These are phyloP conservation scores for Deilephila porcellus DNA, from an alignment of 2,888 invertebrate species.

Conservation along the genomic window DNA sequence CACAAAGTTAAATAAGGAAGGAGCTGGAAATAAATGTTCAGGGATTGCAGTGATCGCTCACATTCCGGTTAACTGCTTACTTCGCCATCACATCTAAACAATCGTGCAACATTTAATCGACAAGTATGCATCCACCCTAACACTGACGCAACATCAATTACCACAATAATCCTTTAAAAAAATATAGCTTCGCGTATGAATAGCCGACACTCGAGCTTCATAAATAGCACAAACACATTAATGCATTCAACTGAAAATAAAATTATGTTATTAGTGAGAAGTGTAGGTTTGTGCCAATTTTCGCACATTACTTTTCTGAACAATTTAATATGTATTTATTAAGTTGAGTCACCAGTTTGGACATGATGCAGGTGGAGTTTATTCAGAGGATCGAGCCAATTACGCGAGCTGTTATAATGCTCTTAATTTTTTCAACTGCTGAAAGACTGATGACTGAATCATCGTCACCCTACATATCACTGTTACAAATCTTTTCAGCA, in stretches of 20 bases:
- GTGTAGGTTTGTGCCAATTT: conserved; percentile 43
- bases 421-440: neutral
- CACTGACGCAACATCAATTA: conserved; percentile 35
- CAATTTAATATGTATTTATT: conserved; percentile 15
- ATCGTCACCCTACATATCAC: too few relatives aligned
- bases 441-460: too few relatives aligned
- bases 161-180: conserved; percentile 24
- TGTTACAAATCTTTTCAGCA: too few relatives aligned
- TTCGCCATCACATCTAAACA: neutral
- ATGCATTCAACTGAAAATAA: conserved; percentile 47
- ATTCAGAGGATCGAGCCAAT: neutral
- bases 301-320: conserved; percentile 49
- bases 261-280: conserved; percentile 35
- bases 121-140: neutral
- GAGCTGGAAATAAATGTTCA: too few relatives aligned
- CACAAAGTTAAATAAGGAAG: too few relatives aligned
- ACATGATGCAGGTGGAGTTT: neutral
- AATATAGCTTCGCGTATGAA: conserved; percentile 24
- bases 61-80: too few relatives aligned
- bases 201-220: conserved; percentile 36
- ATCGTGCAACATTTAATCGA: neutral
- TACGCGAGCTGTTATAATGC: neutral
- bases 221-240: conserved; percentile 37
- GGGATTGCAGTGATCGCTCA: too few relatives aligned
- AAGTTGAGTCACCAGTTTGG: conserved; percentile 10